Conservation (phyloP, 2,113 vertebrate species). For the Phasianus colchicus region DNA sequence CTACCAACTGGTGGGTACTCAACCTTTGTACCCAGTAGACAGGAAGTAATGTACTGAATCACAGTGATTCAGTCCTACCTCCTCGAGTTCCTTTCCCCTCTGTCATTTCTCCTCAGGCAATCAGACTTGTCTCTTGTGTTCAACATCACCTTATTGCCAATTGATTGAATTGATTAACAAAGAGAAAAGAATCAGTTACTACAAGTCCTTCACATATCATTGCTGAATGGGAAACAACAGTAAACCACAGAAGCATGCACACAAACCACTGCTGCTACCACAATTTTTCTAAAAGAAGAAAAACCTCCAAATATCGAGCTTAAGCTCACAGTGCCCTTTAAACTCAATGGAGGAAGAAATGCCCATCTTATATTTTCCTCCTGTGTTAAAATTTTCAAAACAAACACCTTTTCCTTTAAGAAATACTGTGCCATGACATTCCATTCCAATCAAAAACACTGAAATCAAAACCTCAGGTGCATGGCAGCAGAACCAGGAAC, state of each 20-base stretch:
- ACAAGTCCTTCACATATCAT: background rate
- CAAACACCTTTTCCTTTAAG: background rate
- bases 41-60: background rate
- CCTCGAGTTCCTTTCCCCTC: background rate
- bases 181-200: background rate
- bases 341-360: background rate
- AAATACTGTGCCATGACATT: background rate
- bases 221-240: background rate
- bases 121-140: background rate
- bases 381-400: background rate
- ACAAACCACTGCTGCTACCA: background rate
- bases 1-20: background rate
- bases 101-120: slow-evolving; percentile 11
- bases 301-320: background rate
- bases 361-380: background rate
- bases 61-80: background rate
- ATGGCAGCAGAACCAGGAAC: background rate
- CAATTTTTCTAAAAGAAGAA: background rate
- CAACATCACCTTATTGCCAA: background rate
- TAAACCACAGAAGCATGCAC: background rate
- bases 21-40: background rate
- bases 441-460: background rate
- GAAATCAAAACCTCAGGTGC: slow-evolving; percentile 7
- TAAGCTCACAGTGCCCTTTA: background rate
- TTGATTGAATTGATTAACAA: slow-evolving; percentile 28